Conservation (phyloP, 2,113 vertebrate species). For the Equus przewalskii region DNA sequence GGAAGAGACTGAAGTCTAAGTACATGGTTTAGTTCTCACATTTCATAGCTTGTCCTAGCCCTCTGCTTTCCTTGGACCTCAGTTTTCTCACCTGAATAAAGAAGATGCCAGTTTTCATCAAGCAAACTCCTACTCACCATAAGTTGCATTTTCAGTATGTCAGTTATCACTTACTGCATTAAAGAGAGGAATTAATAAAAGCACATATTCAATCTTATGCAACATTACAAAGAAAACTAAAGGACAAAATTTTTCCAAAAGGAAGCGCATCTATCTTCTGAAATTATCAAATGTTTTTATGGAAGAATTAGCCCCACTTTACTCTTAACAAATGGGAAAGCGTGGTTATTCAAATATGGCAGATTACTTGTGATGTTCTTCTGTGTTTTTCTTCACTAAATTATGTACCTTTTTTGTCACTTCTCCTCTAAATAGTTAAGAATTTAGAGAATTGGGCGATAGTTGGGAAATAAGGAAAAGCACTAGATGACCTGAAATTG, state of each 20-base stretch:
- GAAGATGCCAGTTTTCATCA: neutral
- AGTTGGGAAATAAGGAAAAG: constrained; percentile 41
- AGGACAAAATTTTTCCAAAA: neutral
- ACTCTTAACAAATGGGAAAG: neutral
- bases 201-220: neutral
- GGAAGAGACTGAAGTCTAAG: neutral
- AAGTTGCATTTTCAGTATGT: constrained; percentile 31
- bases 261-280: neutral
- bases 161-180: neutral
- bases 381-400: constrained; percentile 52
- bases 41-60: neutral
- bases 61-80: neutral
- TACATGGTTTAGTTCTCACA: neutral
- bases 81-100: neutral
- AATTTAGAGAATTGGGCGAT: constrained; percentile 23
- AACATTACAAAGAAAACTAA: neutral
- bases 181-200: constrained; percentile 18
- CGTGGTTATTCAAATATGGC: neutral
- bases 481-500: constrained; percentile 48
- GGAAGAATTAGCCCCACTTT: neutral
- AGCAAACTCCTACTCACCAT: neutral
- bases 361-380: neutral
- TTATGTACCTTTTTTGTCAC: neutral
- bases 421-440: constrained; percentile 42
- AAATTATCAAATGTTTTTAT: neutral